A percentile compares a stretch with the other conserved stretches of the same genome.
Conservation (phyloP, 35 echinoderm and acorn worm genomes). For the Holothuria glaberrima region DNA sequence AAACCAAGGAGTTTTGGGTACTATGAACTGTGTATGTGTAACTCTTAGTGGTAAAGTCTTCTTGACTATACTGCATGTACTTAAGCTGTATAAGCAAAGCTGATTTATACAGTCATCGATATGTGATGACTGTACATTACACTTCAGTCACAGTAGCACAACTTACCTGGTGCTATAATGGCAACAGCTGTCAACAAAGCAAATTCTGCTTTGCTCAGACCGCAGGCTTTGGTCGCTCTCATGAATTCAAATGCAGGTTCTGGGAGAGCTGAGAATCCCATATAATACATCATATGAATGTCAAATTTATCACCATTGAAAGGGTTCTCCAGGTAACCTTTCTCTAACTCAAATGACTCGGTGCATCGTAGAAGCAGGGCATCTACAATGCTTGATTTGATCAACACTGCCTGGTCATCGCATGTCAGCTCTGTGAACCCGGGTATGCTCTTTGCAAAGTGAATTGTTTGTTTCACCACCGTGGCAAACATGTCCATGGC, state of each 20-base stretch:
- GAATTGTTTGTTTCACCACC: slow-evolving; percentile 90
- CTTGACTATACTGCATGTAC: too few relatives aligned
- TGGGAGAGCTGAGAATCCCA: slow-evolving; percentile 86
- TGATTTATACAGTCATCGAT: too few relatives aligned
- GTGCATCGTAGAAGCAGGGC: slow-evolving; percentile 82
- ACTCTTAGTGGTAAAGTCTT: too few relatives aligned
- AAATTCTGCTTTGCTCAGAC: slow-evolving; percentile 87
- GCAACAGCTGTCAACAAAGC: slow-evolving; percentile 88
- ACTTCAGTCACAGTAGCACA: too few relatives aligned
- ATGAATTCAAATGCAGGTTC: slow-evolving; percentile 97
- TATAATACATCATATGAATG: slow-evolving; percentile 93
- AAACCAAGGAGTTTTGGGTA: too few relatives aligned
- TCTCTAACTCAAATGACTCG: slow-evolving; percentile 81
- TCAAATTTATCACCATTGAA: slow-evolving; percentile 91
- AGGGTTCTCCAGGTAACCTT: slow-evolving; percentile 84
- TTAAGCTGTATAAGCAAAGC: too few relatives aligned
- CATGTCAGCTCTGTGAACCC: slow-evolving; percentile 89
- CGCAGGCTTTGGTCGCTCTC: slow-evolving; percentile 85
- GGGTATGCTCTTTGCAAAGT: slow-evolving; percentile 93
- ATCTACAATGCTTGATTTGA: slow-evolving; percentile 91
- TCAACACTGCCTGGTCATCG: slow-evolving; percentile 95
- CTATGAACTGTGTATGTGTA: too few relatives aligned
- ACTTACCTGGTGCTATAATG: slow-evolving; percentile 86
- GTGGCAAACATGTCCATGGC: slow-evolving; percentile 99
- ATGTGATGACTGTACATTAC: too few relatives aligned